Conservation (phyloP, 1,140 invertebrate genomes). For the Brachionus koreanus region DNA sequence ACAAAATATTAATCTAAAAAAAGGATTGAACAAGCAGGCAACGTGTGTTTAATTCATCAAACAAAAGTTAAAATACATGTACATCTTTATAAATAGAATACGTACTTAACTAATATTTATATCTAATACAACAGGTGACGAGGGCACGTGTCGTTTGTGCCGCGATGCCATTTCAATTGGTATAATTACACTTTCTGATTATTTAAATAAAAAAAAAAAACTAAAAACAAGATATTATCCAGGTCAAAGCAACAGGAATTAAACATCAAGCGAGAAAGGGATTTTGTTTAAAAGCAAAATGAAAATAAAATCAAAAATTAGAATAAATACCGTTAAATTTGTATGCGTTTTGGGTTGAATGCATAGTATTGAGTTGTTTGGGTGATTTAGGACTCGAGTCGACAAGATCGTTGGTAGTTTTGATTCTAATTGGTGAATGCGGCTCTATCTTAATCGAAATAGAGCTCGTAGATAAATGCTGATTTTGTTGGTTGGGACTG, state of each 20-base stretch:
- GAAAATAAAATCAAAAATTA: background rate
- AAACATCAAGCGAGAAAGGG: conserved; percentile 39
- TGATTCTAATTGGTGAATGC: conserved; percentile 15
- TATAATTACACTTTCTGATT: conserved; percentile 14
- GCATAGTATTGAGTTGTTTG: background rate
- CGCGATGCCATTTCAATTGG: conserved; percentile 18
- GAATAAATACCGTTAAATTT: conserved; percentile 27
- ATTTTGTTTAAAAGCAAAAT: background rate
- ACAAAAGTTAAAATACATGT: background rate
- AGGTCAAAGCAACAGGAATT: background rate
- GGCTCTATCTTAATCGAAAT: conserved; percentile 19
- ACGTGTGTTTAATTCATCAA: too few species aligned
- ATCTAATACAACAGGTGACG: background rate
- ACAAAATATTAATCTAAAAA: background rate
- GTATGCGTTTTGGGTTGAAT: background rate
- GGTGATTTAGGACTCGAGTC: background rate
- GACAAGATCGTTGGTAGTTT: background rate
- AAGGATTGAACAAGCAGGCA: background rate
- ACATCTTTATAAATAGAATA: background rate
- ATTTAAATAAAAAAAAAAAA: conserved; percentile 18
- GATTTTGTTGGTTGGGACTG: background rate
- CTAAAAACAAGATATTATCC: background rate
- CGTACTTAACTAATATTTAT: conserved; percentile 30
- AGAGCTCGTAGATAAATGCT: conserved; percentile 1
- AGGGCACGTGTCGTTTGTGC: background rate